Conservation (phyloP, 2,888 invertebrate species). For the Melanotus villosus region DNA sequence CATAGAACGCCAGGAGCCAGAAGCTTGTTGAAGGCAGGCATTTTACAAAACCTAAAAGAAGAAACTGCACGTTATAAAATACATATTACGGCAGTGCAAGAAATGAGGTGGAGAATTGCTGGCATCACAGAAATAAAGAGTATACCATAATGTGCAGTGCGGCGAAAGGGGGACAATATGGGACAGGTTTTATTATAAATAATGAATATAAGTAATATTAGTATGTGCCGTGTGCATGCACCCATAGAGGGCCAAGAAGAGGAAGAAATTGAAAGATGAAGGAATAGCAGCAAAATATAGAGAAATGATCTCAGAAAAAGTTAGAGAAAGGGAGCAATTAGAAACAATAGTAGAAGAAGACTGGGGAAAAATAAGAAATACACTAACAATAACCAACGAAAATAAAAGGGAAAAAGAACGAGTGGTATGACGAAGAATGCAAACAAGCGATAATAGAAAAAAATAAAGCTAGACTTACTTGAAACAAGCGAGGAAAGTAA, state of each 20-base stretch:
- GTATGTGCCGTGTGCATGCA: neutral
- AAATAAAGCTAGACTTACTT: neutral
- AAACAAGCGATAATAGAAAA: neutral
- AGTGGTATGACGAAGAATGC: neutral
- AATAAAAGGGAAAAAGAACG: neutral
- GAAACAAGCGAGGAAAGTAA: neutral
- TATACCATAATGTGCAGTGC: neutral
- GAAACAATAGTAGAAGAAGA: slow-evolving; percentile 12
- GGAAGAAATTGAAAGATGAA: slow-evolving; percentile 6
- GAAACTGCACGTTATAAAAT: neutral
- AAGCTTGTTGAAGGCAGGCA: neutral
- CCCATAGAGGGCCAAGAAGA: slow-evolving; percentile 32
- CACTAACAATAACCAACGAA: neutral
- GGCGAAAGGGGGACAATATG: neutral
- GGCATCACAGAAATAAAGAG: neutral
- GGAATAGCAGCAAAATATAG: slow-evolving; percentile 3
- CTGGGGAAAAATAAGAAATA: slow-evolving; percentile 2
- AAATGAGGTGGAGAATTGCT: neutral
- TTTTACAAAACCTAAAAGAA: slow-evolving; percentile 4
- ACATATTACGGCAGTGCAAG: slow-evolving; percentile 2
- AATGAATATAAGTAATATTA: neutral
- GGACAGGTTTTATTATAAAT: neutral
- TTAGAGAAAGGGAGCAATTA: neutral
- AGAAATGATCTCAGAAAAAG: neutral
- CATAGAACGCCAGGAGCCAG: slow-evolving; percentile 1